These are phyloP conservation scores for Anniella stebbinsi DNA, from an alignment of 2,797 vertebrate species.

Conservation along the genomic window DNA sequence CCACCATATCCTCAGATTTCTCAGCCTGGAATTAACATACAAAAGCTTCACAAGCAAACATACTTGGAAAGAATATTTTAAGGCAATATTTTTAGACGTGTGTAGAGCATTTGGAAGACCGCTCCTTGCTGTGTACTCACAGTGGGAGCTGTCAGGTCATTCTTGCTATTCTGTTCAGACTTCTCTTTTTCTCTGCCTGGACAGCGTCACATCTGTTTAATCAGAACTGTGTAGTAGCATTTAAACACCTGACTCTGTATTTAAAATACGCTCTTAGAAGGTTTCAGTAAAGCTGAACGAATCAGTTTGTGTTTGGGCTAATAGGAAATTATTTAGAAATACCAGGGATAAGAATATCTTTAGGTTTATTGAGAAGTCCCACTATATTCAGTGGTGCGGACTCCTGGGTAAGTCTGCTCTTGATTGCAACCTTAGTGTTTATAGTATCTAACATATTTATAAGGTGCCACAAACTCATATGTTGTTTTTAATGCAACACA, in stretches of 20 bases:
- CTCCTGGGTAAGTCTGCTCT: not conserved
- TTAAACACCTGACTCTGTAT: not conserved
- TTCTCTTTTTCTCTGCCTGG: not conserved
- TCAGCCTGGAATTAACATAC: not conserved
- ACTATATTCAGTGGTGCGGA: not conserved
- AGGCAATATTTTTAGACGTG: constrained; percentile 9
- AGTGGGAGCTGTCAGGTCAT: constrained; percentile 35
- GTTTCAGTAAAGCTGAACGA: constrained; percentile 21
- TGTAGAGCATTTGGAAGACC: constrained; percentile 30
- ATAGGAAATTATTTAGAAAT: constrained; percentile 27
- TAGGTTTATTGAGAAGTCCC: not conserved
- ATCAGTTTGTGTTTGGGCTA: rapidly evolving
- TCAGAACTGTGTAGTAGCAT: constrained; percentile 24
- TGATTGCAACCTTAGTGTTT: not conserved
- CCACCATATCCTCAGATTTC: not conserved
- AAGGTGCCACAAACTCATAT: no score
- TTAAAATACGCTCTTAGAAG: constrained; percentile 29
- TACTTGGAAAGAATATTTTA: constrained; percentile 27
- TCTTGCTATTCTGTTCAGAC: constrained; percentile 37
- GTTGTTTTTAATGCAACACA: not conserved
- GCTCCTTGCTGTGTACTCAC: constrained; percentile 9
- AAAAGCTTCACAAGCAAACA: not conserved
- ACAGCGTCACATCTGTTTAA: constrained; percentile 18
- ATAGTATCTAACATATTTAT: not conserved
- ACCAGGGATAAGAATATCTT: not conserved